These are phyloP conservation scores for Homarus americanus DNA, from an alignment of 1,140 invertebrate species.

Conservation along the genomic window DNA sequence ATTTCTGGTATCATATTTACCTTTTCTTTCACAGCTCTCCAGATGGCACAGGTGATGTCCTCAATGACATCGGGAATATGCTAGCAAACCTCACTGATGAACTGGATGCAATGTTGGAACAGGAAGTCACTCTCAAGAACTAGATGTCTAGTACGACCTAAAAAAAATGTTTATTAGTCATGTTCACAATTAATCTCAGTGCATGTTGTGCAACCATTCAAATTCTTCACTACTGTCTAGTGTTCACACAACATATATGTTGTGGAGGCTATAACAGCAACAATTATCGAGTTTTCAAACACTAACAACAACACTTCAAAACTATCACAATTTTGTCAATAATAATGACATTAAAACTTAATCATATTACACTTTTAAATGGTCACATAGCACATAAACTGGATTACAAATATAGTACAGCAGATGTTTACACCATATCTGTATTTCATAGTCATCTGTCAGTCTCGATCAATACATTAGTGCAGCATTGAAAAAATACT, in stretches of 20 bases:
- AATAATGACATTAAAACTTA: not conserved
- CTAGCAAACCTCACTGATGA: constrained; percentile 95
- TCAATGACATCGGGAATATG: constrained; percentile 98
- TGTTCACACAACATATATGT: not conserved
- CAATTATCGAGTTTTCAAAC: not conserved
- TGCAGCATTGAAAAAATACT: not conserved
- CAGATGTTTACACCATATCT: not conserved
- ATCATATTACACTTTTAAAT: not conserved
- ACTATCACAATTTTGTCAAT: no score
- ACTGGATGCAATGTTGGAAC: constrained; percentile 94
- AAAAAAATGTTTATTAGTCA: not conserved
- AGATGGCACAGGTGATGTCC: constrained; percentile 89
- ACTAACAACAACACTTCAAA: not conserved
- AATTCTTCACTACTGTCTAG: not conserved
- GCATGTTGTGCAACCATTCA: constrained; percentile 16
- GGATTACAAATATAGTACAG: not conserved
- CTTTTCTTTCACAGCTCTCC: constrained; percentile 66
- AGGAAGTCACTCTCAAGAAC: constrained; percentile 68
- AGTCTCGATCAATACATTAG: not conserved
- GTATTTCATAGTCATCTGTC: not conserved
- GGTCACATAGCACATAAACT: not conserved
- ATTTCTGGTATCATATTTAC: not conserved
- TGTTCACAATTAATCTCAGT: not conserved
- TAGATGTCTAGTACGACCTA: not conserved
- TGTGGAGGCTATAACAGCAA: not conserved